phyloP scores from a whole-genome alignment of 2,888 invertebrate species.

The Microctonus aethiopoides region DNA sequence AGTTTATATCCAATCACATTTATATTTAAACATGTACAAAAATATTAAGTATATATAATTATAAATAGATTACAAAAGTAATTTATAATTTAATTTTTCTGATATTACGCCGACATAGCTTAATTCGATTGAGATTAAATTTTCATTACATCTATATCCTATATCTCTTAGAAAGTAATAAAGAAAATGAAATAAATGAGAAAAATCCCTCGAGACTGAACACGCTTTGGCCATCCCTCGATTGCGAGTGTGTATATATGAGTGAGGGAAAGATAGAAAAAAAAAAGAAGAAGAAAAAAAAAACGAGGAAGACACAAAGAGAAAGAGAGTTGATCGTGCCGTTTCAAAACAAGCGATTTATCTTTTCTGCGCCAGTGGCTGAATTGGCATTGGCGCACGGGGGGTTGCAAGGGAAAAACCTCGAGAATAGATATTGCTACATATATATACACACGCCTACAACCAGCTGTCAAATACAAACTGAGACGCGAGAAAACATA shows the following conservation, averaged over 20 bases:
- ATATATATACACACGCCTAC: background rate
- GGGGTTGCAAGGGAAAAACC: conserved; percentile 51
- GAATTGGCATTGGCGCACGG: conserved; percentile 48
- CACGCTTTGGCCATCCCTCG: conserved; percentile 9
- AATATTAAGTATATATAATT: background rate
- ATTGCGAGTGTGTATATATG: too few species aligned
- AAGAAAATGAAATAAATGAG: conserved; percentile 4
- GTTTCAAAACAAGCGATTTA: conserved; percentile 62
- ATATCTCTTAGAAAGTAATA: conserved; percentile 1
- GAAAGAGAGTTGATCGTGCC: conserved; percentile 13
- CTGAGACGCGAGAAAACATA: background rate
- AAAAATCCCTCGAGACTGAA: conserved; percentile 16
- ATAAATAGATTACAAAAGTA: background rate
- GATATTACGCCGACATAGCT: background rate
- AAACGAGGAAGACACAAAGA: background rate
- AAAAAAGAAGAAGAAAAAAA: background rate
- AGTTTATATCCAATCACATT: background rate
- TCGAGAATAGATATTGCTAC: conserved; percentile 52
- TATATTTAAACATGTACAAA: too few species aligned
- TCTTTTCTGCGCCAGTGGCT: conserved; percentile 59
- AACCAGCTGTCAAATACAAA: background rate
- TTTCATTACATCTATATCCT: conserved; percentile 2
- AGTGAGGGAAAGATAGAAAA: background rate
- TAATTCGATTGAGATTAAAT: background rate
- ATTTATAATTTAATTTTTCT: background rate